Evolutionary conservation across 1,140 invertebrate genomes (phyloP).

Genomic region (Magallana gigas): DNA sequence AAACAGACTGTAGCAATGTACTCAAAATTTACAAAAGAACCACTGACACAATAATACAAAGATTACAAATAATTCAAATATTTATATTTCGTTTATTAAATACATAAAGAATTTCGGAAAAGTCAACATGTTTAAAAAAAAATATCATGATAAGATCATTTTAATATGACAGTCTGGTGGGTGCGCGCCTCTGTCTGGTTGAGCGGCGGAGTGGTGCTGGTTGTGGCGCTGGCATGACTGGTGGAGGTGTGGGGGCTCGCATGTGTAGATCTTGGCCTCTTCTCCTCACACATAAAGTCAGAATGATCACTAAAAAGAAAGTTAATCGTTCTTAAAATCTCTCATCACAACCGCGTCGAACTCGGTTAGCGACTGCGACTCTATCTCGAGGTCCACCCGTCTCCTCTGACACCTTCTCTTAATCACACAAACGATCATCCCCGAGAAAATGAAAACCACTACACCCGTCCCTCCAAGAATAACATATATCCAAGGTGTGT

Average conservation of each 20-base stretch:
- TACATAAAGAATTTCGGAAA: conserved; percentile 6
- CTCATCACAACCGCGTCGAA: neutral
- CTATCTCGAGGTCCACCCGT: neutral
- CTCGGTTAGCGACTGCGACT: conserved; percentile 1
- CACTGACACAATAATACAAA: conserved; percentile 3
- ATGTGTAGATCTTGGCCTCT: neutral
- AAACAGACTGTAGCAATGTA: neutral
- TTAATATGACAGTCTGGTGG: conserved; percentile 2
- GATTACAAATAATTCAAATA: conserved; percentile 12
- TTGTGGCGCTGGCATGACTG: neutral
- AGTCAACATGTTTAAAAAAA: neutral
- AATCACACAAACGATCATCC: neutral
- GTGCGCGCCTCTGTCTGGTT: neutral
- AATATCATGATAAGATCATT: neutral
- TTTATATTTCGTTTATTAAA: conserved; percentile 17
- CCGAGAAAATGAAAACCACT: neutral
- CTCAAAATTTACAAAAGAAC: conserved; percentile 11
- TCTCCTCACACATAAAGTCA: neutral
- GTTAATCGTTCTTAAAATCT: neutral
- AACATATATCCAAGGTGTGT: conserved; percentile 2
- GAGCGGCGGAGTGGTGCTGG: neutral
- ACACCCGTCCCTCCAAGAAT: conserved; percentile 2
- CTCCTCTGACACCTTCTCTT: neutral
- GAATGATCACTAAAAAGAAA: conserved; percentile 10
- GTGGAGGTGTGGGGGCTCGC: neutral